Conservation (phyloP, 2,797 vertebrate species). For the Alca torda region DNA sequence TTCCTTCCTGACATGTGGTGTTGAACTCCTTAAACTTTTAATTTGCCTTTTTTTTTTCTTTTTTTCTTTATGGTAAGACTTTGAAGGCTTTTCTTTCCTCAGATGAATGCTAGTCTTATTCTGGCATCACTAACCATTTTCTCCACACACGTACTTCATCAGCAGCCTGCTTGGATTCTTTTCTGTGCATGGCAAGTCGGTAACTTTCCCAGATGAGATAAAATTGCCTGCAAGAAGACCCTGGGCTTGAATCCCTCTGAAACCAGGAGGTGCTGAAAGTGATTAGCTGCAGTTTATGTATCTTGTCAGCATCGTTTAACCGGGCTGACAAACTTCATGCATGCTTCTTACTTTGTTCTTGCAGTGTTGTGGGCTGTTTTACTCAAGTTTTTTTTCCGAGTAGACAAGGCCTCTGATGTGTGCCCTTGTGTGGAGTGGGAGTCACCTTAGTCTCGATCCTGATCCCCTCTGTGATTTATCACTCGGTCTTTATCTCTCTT, state of each 20-base stretch:
- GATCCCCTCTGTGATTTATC: neutral
- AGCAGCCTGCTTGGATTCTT: neutral
- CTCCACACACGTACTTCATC: neutral
- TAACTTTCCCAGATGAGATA: neutral
- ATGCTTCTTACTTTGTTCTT: neutral
- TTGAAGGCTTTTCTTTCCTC: neutral
- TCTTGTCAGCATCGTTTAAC: neutral
- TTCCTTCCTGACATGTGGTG: neutral
- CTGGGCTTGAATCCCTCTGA: neutral
- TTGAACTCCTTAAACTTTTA: neutral
- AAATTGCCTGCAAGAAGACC: neutral
- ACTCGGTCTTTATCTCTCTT: neutral
- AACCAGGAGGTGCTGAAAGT: neutral
- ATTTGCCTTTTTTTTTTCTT: neutral
- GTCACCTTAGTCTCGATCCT: neutral
- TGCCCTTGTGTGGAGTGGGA: neutral
- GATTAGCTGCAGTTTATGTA: neutral
- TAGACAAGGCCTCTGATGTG: neutral
- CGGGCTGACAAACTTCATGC: accelerated
- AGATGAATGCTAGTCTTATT: neutral
- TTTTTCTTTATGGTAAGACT: neutral
- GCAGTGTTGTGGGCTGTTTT: neutral
- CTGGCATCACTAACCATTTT: neutral
- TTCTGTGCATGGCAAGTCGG: neutral
- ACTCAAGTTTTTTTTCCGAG: accelerated